Evolutionary conservation across 2,888 invertebrate genomes (phyloP), one percentile per base, ranked within the genome.

Genomic region (Artemia sinica): DNA sequence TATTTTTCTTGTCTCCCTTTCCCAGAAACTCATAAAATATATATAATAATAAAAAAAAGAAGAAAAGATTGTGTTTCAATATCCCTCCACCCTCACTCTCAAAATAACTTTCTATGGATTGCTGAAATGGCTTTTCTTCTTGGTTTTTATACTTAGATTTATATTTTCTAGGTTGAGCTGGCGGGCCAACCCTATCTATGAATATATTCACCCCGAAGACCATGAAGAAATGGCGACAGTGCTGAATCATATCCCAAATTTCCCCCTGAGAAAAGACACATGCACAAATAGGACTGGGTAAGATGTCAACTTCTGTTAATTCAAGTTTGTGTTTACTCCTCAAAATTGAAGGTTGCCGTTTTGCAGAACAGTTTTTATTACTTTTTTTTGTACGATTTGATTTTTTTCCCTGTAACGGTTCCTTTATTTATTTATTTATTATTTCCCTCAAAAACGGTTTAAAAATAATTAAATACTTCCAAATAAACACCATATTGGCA

Each of bases 111-210:
- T n/a, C n/a, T n/a, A n/a, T n/a, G n/a, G n/a, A n/a, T n/a, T n/a
- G n/a, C n/a, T n/a, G n/a, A n/a, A n/a, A n/a, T n/a, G n/a, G n/a
- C n/a, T n/a, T n/a, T n/a, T n/a, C n/a, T n/a, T n/a, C n/a, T n/a
- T n/a, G n/a, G n/a, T n/a, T 28, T 28, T 28, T 28, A 4, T 4
- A 28, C 1, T 4, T 28, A 1, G 9, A 67, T 50, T 18, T 67
- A 14, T 50, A 50, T 48, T 4, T 50, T 76, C 74, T 80, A 95
- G 94, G 95, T 96, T 77, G 96, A 97, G 80, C 80, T 97, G 74
- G 96, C 96, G 4, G 96, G 96, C n/a, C 13, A 96, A 95, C 81
- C 92, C 92, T 71, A 93, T 97, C 75, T 95, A 88, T 81, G 96
- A 96, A 77, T 96, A 96, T 79, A 93, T 96, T 75, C 92, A 95